phyloP scores from a whole-genome alignment of 2,113 vertebrate genomes.

The Pao palembangensis region DNA sequence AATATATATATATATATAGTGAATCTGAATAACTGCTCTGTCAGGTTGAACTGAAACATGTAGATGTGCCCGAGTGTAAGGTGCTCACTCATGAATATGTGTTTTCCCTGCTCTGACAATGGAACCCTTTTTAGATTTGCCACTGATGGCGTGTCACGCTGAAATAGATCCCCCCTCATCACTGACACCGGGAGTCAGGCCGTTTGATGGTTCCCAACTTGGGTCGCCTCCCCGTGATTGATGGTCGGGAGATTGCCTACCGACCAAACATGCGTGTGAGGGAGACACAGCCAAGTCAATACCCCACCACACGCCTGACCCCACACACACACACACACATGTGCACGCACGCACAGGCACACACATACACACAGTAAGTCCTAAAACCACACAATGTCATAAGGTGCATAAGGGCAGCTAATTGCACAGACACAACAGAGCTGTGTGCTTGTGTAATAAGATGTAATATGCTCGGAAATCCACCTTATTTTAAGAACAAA shows the following conservation, averaged over 20 bases:
- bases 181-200: conserved; percentile 69
- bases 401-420: no score
- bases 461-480: background rate
- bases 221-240: conserved; percentile 69
- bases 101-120: conserved; percentile 58
- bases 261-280: conserved; percentile 66
- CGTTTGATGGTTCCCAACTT: conserved; percentile 72
- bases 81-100: conserved; percentile 61
- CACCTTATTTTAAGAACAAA: no score
- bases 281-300: conserved; percentile 63
- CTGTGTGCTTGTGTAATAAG: background rate
- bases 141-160: conserved; percentile 68
- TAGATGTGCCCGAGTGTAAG: conserved; percentile 16
- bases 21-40: conserved; percentile 19
- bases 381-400: background rate
- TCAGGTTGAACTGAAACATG: conserved; percentile 9
- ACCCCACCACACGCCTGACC: conserved; percentile 7
- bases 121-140: conserved; percentile 64
- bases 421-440: background rate
- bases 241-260: conserved; percentile 74
- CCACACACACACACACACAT: conserved; percentile 12
- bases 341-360: conserved; percentile 18
- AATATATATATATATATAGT: background rate
- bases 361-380: background rate
- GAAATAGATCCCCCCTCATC: conserved; percentile 71